Evolutionary conservation across 2,113 vertebrate species (phyloP).

Genomic region (Mustelus asterias): DNA sequence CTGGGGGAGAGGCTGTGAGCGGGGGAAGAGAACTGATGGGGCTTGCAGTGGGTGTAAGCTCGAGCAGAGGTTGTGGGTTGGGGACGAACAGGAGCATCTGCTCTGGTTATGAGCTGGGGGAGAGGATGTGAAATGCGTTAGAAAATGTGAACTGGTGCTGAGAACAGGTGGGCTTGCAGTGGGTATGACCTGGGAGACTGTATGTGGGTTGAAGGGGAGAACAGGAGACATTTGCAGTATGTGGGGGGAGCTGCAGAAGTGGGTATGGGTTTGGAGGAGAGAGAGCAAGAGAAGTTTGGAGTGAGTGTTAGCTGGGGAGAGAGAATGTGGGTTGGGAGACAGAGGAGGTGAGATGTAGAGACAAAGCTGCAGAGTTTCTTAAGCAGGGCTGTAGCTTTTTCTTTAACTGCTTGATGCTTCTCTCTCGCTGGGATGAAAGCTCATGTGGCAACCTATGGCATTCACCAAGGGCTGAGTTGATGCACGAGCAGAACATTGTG

Average conservation of each 20-base stretch:
- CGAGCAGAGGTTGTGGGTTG: not conserved
- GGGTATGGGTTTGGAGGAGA: too few species aligned
- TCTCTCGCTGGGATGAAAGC: constrained; percentile 51
- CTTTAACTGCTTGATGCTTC: constrained; percentile 82
- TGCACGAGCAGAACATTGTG: not conserved
- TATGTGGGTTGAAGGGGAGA: not conserved
- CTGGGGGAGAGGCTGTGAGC: too few species aligned
- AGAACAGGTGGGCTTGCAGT: too few species aligned
- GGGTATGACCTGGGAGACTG: too few species aligned
- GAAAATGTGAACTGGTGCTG: too few species aligned
- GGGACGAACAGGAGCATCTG: too few species aligned
- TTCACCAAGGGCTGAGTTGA: not conserved
- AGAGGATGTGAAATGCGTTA: too few species aligned
- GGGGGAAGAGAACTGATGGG: not conserved
- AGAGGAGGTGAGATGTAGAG: not conserved
- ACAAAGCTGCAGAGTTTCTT: constrained; percentile 70
- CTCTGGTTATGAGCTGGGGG: too few species aligned
- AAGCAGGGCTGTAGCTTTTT: constrained; percentile 82
- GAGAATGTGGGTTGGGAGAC: not conserved
- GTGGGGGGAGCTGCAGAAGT: not conserved
- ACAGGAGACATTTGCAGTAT: not conserved
- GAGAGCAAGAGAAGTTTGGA: not conserved
- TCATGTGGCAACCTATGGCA: not conserved
- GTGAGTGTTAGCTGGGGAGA: not conserved
- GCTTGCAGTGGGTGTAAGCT: not conserved